A percentile compares a stretch with the other conserved stretches of the same genome.
These are phyloP conservation scores for Megaleporinus macrocephalus DNA, from an alignment of 2,113 vertebrate species.

Conservation along the genomic window DNA sequence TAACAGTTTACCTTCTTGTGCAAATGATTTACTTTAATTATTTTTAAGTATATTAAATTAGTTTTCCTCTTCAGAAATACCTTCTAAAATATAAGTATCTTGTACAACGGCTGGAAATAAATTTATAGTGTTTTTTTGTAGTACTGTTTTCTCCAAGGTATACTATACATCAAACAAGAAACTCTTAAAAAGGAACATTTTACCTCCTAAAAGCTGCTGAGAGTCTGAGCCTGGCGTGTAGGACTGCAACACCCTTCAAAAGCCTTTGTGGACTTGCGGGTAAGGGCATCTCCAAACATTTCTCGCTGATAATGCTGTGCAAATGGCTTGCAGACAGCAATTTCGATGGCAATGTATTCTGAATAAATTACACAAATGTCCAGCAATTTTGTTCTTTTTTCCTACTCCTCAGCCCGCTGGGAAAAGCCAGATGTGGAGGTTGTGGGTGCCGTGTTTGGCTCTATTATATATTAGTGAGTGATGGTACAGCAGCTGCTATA, in stretches of 20 bases:
- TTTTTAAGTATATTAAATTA: too few species aligned
- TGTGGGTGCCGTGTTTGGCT: constrained; percentile 48
- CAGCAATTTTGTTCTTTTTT: constrained; percentile 72
- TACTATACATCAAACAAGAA: too few species aligned
- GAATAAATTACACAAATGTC: constrained; percentile 80
- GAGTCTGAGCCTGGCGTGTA: background rate
- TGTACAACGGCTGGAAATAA: too few species aligned
- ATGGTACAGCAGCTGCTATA: constrained; percentile 26
- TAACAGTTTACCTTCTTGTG: too few species aligned
- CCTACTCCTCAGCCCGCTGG: constrained; percentile 51
- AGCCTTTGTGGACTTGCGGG: constrained; percentile 18
- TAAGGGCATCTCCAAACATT: constrained; percentile 61
- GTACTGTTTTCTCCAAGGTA: too few species aligned
- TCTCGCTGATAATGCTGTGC: constrained; percentile 72
- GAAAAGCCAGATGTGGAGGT: constrained; percentile 70
- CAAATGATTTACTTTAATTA: too few species aligned
- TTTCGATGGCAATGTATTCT: constrained; percentile 68
- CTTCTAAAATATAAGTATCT: too few species aligned
- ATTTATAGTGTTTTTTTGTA: too few species aligned
- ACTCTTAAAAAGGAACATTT: too few species aligned
- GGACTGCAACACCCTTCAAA: constrained; percentile 14
- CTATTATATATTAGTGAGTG: constrained; percentile 16
- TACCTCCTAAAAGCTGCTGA: background rate
- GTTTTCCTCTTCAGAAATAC: too few species aligned
- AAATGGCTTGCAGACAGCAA: constrained; percentile 80